Evolutionary conservation across 1,140 invertebrate genomes (phyloP), one percentile per base, ranked within the genome.

Genomic region (Drosophila subobscura): DNA sequence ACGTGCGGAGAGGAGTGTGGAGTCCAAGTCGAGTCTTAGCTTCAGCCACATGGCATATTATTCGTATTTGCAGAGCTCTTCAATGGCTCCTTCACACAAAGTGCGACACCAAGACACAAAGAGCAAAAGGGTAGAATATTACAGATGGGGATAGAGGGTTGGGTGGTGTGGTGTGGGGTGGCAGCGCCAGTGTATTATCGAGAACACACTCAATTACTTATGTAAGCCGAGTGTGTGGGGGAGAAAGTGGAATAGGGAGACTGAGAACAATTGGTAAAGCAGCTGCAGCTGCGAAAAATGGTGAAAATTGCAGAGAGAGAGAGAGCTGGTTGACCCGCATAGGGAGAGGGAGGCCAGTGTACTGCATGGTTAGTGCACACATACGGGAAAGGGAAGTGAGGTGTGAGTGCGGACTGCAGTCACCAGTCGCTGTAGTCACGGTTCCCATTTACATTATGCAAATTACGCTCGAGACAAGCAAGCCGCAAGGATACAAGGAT

Each of bases 131-230:
- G 50, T 25, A 10, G 57, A 22, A 29, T 12, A 14, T 20, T 12
- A 37, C 45, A 41, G 5, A n/a, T 0, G 2, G 16, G 41, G 16
- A 27, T n/a, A n/a, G 23, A 41, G 72, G 27, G 10, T 20, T 16
- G 61, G 16, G 37, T 52, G 51, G 54, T 66, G 42, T 51, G 56
- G 44, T 56, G 61, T 20, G 16, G 16, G 16, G 16, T 20, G 16
- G 16, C 16, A 64, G 52, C 71, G 63, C 41, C 73, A 81, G 73
- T 86, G 71, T 83, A 86, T 86, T 86, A 86, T 86, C 81, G 81
- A 86, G 83, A 74, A 88, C 83, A 86, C 83, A 86, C 81, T 86
- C 81, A 86, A 86, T 86, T 86, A 86, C 81, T 86, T 86, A 86
- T 86, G 81, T 88, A 86, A 86, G 81, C 83, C 46, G 60, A 54